A percentile compares a stretch with the other conserved stretches of the same genome.
These are phyloP conservation scores for Pseudopipra pipra DNA, from an alignment of 2,113 vertebrate genomes.

Conservation along the genomic window DNA sequence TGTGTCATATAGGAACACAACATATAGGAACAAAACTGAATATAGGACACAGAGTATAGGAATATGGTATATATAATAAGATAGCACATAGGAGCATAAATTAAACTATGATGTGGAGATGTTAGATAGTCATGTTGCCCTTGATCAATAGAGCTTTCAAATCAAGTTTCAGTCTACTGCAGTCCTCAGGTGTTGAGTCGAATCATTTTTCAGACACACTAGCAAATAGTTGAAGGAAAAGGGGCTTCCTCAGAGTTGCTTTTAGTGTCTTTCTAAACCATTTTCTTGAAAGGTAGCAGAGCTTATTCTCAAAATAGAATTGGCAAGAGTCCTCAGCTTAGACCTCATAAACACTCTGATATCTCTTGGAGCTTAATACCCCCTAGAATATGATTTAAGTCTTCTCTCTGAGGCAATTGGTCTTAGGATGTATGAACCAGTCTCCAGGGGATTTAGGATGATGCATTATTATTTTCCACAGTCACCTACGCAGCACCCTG, in stretches of 20 bases:
- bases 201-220: background rate
- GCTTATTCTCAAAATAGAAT: constrained; percentile 32
- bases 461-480: constrained; percentile 38
- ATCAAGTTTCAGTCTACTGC: background rate
- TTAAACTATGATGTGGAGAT: background rate
- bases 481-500: constrained; percentile 38
- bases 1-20: background rate
- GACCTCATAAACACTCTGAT: background rate
- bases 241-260: background rate
- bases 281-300: constrained; percentile 25
- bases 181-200: background rate
- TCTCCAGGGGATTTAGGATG: constrained; percentile 16
- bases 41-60: background rate
- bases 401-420: background rate
- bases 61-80: background rate
- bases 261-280: background rate
- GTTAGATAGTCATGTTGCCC: background rate
- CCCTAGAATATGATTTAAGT: background rate
- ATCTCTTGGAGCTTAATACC: constrained; percentile 38
- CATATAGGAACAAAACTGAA: background rate
- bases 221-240: background rate
- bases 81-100: background rate
- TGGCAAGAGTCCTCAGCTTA: constrained; percentile 24
- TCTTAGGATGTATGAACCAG: background rate
- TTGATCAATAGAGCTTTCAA: background rate